A percentile compares a stretch with the other conserved stretches of the same genome.
phyloP scores from a whole-genome alignment of 2,888 invertebrate genomes.

The Leptinotarsa haldemani region DNA sequence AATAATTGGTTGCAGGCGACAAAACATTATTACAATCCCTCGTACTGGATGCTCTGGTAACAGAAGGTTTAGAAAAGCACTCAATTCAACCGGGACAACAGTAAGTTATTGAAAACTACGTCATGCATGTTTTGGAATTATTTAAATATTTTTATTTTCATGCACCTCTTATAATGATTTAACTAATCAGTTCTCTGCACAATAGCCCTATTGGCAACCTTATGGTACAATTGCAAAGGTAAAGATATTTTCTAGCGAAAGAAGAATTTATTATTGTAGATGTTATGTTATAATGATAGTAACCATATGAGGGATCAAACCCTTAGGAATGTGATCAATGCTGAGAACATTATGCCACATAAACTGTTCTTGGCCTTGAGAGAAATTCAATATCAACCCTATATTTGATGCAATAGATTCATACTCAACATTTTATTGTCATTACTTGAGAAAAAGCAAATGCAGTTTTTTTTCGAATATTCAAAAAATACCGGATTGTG shows the following conservation, averaged over 20 bases:
- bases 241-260: conserved; percentile 69
- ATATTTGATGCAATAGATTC: too few relatives aligned
- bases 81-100: conserved; percentile 76
- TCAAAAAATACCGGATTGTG: too few relatives aligned
- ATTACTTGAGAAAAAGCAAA: too few relatives aligned
- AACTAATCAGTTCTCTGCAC: conserved; percentile 72
- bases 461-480: too few relatives aligned
- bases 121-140: conserved; percentile 36
- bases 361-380: conserved; percentile 4
- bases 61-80: conserved; percentile 81
- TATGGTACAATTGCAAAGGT: conserved; percentile 95
- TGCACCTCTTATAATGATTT: conserved; percentile 51
- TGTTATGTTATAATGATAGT: conserved; percentile 9
- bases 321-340: neutral
- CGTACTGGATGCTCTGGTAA: conserved; percentile 90
- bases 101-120: conserved; percentile 71
- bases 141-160: conserved; percentile 42
- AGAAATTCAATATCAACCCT: too few relatives aligned
- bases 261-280: conserved; percentile 43
- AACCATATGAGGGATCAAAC: too few relatives aligned
- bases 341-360: neutral
- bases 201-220: conserved; percentile 95
- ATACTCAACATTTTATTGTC: too few relatives aligned
- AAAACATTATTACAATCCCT: conserved; percentile 90
- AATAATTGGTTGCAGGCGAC: conserved; percentile 77